Base-by-base conservation (phyloP, 2,888 invertebrate genomes). In the Lithosia quadra region DNA sequence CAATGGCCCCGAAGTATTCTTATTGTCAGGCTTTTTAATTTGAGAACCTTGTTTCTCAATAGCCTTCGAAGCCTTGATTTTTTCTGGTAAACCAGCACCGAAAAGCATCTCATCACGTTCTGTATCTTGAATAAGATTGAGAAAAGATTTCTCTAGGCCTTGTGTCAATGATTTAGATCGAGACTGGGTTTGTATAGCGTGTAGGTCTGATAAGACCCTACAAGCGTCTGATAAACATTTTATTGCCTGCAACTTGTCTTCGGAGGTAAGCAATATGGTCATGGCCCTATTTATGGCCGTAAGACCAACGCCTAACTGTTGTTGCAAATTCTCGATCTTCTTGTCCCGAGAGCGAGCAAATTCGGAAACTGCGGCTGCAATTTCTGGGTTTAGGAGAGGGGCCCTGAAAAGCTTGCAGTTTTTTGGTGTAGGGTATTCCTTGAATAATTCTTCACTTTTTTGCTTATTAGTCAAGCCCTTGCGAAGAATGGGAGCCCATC, bases 71-170 rank as follows among this genome's bases (percentile, higher is more conserved):
- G 67, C 67, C 21, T 63, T 71, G 9, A 71, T 71, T 62, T 64
- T 67, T 15, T 67, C 61, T 9, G 61, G 18, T 9, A 79, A 36
- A 18, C 63, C 69, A 5, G 18, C 55, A 0, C 77, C 78, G 22
- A 77, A 79, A 0, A 82, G 57, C 0, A 67, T 68, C 15, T 76
- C 74, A 56, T 82, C 80, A 18, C 79, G 62, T 15, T 75, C 77
- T 61, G 13, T 39, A 9, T 39, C 39, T 9, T 39, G 39, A 9
- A 39, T 39, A 13, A 39, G 13, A 13, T 39, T 67, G 0, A 73
- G 39, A 36, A 76, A 76, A 4, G 72, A 33, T 58, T 79, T 82
- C 11, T 75, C 78, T 15, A 79, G 39, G 0, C 74, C 67, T 0
- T 69, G 74, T 7, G 75, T 73, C 0, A 78, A 53, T 9, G 72